Evolutionary conservation across 2,888 invertebrate species (phyloP), one percentile per base, ranked within the genome.

Genomic region (Drymonia ruficornis): DNA sequence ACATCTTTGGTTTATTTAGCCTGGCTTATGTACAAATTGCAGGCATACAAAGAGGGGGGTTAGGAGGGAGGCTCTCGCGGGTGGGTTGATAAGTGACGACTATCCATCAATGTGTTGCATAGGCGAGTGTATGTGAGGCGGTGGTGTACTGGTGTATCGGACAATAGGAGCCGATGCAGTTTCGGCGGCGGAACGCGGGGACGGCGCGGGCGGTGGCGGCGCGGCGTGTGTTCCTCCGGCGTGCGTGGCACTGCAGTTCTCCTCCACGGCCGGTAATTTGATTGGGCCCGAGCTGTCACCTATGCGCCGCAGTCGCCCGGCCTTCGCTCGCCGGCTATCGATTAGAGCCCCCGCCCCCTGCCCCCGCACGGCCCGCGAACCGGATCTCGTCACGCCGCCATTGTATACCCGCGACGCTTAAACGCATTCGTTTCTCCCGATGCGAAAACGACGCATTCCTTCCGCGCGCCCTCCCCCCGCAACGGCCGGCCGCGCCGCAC

Each of bases 361-460:
- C 78, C 86, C 86, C 87, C 87, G 80, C 84, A 80, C 83, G 86
- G 83, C 87, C 89, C 89, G 90, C 90, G 91, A 91, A 91, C 91
- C 91, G 91, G 91, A 91, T 92, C 91, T 91, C 91, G 91, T 92
- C 91, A 91, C 91, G 91, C 91, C 91, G 91, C 91, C 91, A 91
- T 91, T 91, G 91, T 91, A 88, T 91, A 91, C 90, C 89, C 91
- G 91, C 91, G 91, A 91, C 89, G 91, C 91, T 91, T 91, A 91
- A 91, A 91, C 91, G 91, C 91, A 92, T 92, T 92, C 91, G 91
- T 91, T 92, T 92, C 91, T 92, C 91, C 91, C 91, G 91, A 91
- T 92, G 91, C 91, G 91, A 92, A 91, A 91, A 91, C 91, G 91
- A 91, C 91, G 91, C 91, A 91, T 91, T 91, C 91, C 91, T 91